Base-by-base conservation (phyloP, 2,797 vertebrate species). In the Manis crassicaudata region DNA sequence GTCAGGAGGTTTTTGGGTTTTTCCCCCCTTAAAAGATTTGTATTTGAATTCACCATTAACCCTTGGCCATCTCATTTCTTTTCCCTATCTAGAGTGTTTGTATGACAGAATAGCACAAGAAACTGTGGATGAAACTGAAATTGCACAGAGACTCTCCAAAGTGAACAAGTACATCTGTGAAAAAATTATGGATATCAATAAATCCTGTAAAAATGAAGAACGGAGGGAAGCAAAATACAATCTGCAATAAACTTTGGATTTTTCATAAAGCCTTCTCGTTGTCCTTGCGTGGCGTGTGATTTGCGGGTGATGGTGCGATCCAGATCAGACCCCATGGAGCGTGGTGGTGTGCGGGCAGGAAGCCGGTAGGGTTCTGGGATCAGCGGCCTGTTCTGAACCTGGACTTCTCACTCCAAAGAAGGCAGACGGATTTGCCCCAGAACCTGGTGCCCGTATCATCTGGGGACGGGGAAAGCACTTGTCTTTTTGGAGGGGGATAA, bases 101-200 rank as follows among this genome's bases (percentile, higher is more conserved):
- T 99, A 99, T 97, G 99, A 99, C 99, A 98, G 99, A 98, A 99
- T 99, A 99, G 99, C 99, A 98, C 99, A 99, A 99, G 99, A 99
- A 99, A 99, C 99, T 43, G 99, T 99, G 96, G 99, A 99, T 98
- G 99, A 99, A 98, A 99, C 99, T 65, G 99, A 99, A 99, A 99
- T 99, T 98, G 99, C 99, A 97, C 99, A 99, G 99, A 99, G 99
- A 99, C 99, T 99, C 99, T 99, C 99, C 99, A 99, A 99, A 99
- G 99, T 99, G 99, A 99, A 99, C 99, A 99, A 99, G 98, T 99
- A 99, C 99, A 99, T 99, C 99, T 99, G 99, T 98, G 99, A 99
- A 99, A 99, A 99, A 99, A 99, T 99, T 97, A 99, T 99, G 99
- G 99, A 99, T 99, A 99, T 99, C 99, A 99, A 99, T 99, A 99